Base-by-base conservation (phyloP, 2,113 vertebrate genomes). In the Channa maculata region DNA sequence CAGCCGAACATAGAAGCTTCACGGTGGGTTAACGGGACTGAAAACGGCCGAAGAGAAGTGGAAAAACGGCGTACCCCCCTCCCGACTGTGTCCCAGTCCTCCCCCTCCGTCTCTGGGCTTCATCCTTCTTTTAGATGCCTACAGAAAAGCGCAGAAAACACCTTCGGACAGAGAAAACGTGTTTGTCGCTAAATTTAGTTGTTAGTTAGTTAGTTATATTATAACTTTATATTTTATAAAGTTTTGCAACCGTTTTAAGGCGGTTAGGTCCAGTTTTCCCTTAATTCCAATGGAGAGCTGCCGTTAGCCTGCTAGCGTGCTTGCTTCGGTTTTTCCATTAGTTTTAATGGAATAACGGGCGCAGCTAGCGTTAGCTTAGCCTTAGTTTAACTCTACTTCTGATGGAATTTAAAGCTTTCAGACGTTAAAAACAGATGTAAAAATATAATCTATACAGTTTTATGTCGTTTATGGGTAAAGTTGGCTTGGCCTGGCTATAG, bases 341-440 rank as follows among this genome's bases (percentile, higher is more conserved):
- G 14, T 37, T 60, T 67, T 6, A n/a, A 74, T 14, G 60, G 24
- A 24, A 24, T 24, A 8, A 5, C 4, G 34, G 38, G 3, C 64
- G 52, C 37, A 13, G 80, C 53, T 82, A 59, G 57, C 15, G 13
- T 71, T 79, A 82, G 71, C 80, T 0, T 75, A 75, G 80, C 74
- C 61, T 65, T 37, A 34, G 44, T 14, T 51, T 34, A 10, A 3
- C 24, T 24, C 39, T 1, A 41, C 4, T 4, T 41, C 39, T 41
- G 39, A 9, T 34, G 51, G 65, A 38, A 67, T 48, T 13, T 45
- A 2, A 36, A 49, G 13, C 24, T 43, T 64, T 41, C 6, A 15
- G 49, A 41, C 39, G 39, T 7, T 50, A 24, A 15, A 15, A 50
- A 14, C 45, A 13, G 39, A 5, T 41, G 4, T 4, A 5, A 41